Base-by-base conservation (phyloP, 2,113 vertebrate genomes). In the Mesocricetus auratus region DNA sequence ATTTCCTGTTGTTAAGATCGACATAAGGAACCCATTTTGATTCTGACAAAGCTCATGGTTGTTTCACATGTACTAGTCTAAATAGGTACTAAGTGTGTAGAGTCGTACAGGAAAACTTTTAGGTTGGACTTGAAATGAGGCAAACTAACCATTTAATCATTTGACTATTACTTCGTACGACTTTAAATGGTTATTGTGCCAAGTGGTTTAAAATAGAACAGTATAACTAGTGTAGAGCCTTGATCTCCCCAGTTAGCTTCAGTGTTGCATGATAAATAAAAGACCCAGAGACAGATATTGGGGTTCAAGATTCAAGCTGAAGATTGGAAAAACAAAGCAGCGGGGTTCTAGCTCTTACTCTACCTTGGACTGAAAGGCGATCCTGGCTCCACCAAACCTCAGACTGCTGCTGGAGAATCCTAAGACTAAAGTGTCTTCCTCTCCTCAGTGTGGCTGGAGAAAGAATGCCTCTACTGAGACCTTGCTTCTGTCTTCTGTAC, bases 151-250 rank as follows among this genome's bases (percentile, higher is more conserved):
- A 89, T 77, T 91, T 33, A 42, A 4, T 91, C 31, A 78, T 88
- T 79, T 83, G 24, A 93, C 81, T 47, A 39, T 81, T 77, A 74
- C 45, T 93, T 93, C 50, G 85, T 94, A 94, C 95, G 86, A 26
- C 42, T 78, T 94, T 81, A 71, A 29, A 58, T 90, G 91, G 53
- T 87, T 86, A 58, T 6, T 91, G 36, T 92, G n/a, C n/a, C 47
- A 56, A 85, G 78, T 29, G 24, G 56, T 71, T 92, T 85, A 78
- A 94, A 89, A 87, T 62, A 53, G 60, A 45, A 29, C 58, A 83
- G 12, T 36, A 64, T 73, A 56, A 50, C 29, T 29, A 42, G 11
- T 53, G 11, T 5, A 22, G 81, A 95, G 83, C 53, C 90, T 82
- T 69, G 5, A 91, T 86, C n/a, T 60, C 29, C n/a, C n/a, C 36